A percentile compares a stretch with the other conserved stretches of the same genome.
These are phyloP conservation scores for Willowsia nigromaculata DNA, from an alignment of 2,888 invertebrate species.

Conservation along the genomic window DNA sequence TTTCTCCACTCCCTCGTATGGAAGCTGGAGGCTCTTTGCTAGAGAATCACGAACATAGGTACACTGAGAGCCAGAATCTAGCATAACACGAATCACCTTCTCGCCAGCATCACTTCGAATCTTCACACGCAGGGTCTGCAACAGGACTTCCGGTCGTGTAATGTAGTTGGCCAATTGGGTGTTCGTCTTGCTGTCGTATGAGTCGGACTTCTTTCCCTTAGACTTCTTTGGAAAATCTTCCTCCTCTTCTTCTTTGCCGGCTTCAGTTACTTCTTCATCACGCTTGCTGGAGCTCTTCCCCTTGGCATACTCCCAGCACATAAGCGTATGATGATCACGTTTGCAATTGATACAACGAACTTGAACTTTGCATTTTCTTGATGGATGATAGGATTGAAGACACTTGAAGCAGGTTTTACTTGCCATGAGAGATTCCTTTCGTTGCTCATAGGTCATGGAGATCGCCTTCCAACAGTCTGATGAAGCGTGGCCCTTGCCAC, in stretches of 20 bases:
- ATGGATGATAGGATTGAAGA: not conserved
- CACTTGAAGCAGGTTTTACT: not conserved
- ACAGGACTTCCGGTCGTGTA: not conserved
- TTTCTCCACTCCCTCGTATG: not conserved
- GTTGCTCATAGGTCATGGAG: not conserved
- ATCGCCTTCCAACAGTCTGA: not conserved
- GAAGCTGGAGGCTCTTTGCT: not conserved
- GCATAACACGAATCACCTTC: not conserved
- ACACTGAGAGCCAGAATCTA: not conserved
- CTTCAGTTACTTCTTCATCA: too few species aligned
- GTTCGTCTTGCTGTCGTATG: not conserved
- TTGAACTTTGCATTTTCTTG: not conserved
- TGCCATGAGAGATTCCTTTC: not conserved
- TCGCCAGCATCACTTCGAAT: not conserved
- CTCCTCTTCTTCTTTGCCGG: not conserved
- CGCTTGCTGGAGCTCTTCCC: too few species aligned
- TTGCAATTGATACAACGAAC: not conserved
- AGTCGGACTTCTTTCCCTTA: too few species aligned
- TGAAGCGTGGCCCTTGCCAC: not conserved
- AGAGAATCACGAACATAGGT: not conserved
- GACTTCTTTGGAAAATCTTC: not conserved
- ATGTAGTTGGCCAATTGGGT: not conserved
- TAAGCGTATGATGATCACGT: not conserved
- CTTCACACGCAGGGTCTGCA: not conserved
- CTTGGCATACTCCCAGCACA: not conserved